Percentiles rank a stretch among this genome's conserved stretches.
phyloP scores from a whole-genome alignment of 2,888 invertebrate species.

The Euplexia lucipara region DNA sequence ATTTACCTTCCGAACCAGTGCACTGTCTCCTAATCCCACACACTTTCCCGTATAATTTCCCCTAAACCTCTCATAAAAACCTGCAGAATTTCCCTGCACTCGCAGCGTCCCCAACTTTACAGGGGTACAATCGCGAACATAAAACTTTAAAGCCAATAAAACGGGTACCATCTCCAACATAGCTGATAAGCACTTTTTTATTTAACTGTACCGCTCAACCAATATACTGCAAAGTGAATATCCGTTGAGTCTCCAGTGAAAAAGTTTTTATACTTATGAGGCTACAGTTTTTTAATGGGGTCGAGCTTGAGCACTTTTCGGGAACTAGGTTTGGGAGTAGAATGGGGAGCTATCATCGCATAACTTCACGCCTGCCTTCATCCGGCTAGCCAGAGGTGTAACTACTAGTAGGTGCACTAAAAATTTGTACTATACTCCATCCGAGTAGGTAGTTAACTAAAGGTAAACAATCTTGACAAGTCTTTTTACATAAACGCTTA shows the following conservation, averaged over 20 bases:
- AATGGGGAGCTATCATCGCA: too few species aligned
- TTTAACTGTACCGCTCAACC: constrained; percentile 76
- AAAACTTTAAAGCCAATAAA: constrained; percentile 89
- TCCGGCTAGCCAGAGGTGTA: too few species aligned
- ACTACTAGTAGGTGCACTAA: too few species aligned
- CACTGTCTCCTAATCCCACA: constrained; percentile 1
- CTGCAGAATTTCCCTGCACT: constrained; percentile 36
- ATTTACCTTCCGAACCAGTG: background rate
- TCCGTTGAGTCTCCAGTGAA: constrained; percentile 28
- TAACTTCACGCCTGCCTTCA: too few species aligned
- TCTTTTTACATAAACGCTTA: too few species aligned
- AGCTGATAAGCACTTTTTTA: constrained; percentile 88
- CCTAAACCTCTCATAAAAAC: constrained; percentile 28
- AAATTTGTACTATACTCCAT: too few species aligned
- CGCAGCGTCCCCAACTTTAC: constrained; percentile 64
- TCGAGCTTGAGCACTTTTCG: background rate
- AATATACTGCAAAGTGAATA: constrained; percentile 61
- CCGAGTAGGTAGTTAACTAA: too few species aligned
- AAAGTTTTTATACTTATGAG: constrained; percentile 40
- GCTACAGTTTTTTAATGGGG: constrained; percentile 10
- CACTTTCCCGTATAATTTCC: constrained; percentile 19
- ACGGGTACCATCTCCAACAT: constrained; percentile 79
- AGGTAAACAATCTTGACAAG: too few species aligned
- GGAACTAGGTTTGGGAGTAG: constrained; percentile 1
- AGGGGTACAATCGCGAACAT: constrained; percentile 76